Percentiles rank a stretch among this genome's conserved stretches.
Evolutionary conservation across 2,797 vertebrate species (phyloP).

Genomic region (Karalla daura): DNA sequence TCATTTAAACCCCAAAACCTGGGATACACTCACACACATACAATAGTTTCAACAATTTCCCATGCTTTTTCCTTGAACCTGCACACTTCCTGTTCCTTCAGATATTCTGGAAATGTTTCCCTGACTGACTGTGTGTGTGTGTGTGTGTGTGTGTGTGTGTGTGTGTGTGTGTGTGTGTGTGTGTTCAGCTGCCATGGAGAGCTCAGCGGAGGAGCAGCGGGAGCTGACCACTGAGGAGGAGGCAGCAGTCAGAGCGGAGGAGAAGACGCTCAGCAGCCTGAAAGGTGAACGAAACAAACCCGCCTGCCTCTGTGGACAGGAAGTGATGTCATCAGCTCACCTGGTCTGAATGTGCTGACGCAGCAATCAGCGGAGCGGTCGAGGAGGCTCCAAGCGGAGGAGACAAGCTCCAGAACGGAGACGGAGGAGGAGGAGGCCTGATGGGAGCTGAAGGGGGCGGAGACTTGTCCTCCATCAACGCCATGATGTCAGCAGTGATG

Average conservation of each 20-base stretch:
- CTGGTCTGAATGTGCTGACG: neutral
- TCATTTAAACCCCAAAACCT: too few species aligned
- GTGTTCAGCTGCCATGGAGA: slow-evolving; percentile 76
- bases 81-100: too few species aligned
- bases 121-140: neutral
- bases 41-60: too few species aligned
- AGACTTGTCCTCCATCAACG: slow-evolving; percentile 92
- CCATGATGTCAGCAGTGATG: slow-evolving; percentile 96
- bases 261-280: slow-evolving; percentile 50
- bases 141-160: neutral
- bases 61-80: too few species aligned
- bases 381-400: slow-evolving; percentile 36
- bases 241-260: slow-evolving; percentile 54
- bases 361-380: slow-evolving; percentile 37
- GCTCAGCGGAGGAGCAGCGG: slow-evolving; percentile 64
- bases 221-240: slow-evolving; percentile 48
- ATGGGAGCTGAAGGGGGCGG: slow-evolving; percentile 71
- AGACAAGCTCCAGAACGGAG: slow-evolving; percentile 61
- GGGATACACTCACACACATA: too few species aligned
- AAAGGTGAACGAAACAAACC: slow-evolving; percentile 58
- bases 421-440: slow-evolving; percentile 40
- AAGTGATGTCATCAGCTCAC: neutral
- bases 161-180: neutral
- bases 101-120: neutral
- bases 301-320: rapidly evolving